Evolutionary conservation across 2,888 invertebrate genomes (phyloP).

Genomic region (Dioctria rufipes): DNA sequence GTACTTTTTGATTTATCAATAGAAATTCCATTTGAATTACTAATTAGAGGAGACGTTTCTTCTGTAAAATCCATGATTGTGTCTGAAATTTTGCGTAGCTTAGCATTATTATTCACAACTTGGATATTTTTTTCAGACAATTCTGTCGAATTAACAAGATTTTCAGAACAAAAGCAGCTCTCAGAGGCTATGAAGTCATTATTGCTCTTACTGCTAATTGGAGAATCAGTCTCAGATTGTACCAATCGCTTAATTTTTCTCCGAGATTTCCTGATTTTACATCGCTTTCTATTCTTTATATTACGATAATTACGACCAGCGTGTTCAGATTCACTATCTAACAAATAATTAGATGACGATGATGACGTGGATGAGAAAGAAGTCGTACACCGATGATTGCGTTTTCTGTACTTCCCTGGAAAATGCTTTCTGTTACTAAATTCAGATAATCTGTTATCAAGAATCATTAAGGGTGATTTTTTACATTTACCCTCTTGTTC

Average conservation of each 20-base stretch:
- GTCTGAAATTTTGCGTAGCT: neutral
- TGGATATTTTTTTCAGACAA: neutral
- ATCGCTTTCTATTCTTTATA: neutral
- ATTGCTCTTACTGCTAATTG: neutral
- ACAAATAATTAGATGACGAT: neutral
- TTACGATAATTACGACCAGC: neutral
- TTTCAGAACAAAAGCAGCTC: neutral
- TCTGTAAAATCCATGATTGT: too few relatives aligned
- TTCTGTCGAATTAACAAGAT: conserved; percentile 46
- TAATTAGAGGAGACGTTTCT: too few relatives aligned
- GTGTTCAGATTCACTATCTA: neutral
- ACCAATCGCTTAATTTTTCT: neutral
- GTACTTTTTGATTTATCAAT: neutral
- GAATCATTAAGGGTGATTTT: neutral
- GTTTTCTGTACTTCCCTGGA: neutral
- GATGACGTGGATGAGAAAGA: neutral
- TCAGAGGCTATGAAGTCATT: neutral
- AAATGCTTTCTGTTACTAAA: neutral
- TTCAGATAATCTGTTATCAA: conserved; percentile 1
- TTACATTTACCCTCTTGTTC: neutral
- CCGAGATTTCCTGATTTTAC: neutral
- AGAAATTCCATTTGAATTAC: neutral
- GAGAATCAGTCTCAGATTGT: neutral
- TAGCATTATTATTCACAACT: neutral
- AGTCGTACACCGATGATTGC: neutral